phyloP scores from a whole-genome alignment of 2,797 vertebrate species.

The Phrynocephalus vlangalii region DNA sequence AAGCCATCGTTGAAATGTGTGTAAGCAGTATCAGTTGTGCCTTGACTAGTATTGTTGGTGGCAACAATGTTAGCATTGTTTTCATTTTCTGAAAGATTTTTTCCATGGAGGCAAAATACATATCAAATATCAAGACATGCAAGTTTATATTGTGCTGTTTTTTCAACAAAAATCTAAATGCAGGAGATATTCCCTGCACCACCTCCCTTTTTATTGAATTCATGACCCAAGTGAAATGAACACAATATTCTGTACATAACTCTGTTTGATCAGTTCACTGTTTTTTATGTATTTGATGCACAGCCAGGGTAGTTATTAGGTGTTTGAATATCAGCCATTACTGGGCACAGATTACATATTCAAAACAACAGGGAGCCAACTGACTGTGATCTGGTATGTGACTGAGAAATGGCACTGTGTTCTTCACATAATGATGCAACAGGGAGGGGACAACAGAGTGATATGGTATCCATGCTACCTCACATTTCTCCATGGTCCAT shows the following conservation, averaged over 20 bases:
- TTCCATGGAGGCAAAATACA: slow-evolving; percentile 70
- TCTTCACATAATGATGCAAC: not conserved
- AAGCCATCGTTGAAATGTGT: slow-evolving; percentile 78
- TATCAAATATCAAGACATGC: slow-evolving; percentile 39
- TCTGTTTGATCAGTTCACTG: not conserved
- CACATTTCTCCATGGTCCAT: not conserved
- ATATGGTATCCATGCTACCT: not conserved
- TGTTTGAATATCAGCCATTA: not conserved
- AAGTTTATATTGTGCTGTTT: slow-evolving; percentile 47
- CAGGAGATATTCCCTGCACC: not conserved
- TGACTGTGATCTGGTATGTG: not conserved
- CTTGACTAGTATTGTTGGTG: slow-evolving; percentile 73
- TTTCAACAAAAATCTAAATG: slow-evolving; percentile 13
- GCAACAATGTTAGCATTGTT: slow-evolving; percentile 79
- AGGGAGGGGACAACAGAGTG: not conserved
- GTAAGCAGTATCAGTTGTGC: slow-evolving; percentile 73
- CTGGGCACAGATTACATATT: not conserved
- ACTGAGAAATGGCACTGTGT: not conserved
- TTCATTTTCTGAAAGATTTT: slow-evolving; percentile 72
- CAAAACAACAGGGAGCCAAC: not conserved
- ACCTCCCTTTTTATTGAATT: not conserved
- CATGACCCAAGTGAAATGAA: slow-evolving; percentile 5
- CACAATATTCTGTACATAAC: not conserved
- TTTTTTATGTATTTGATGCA: not conserved
- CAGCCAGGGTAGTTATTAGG: not conserved